Evolutionary conservation across 2,797 vertebrate genomes (phyloP).

Genomic region (Lycodopsis pacificus): DNA sequence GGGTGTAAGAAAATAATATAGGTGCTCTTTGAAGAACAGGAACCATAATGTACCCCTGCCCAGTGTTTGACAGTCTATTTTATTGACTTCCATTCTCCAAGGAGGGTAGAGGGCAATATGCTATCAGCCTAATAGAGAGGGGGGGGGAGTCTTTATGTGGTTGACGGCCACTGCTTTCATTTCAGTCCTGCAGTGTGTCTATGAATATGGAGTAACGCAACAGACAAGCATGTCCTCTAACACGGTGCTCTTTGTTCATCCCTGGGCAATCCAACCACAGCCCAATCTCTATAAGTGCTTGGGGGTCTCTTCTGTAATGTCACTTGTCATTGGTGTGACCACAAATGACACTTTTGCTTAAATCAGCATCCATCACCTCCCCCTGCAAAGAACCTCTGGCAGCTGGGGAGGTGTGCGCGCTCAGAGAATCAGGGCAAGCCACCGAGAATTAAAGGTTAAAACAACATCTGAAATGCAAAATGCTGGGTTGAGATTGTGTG

Average conservation of each 20-base stretch:
- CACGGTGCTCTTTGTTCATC: slow-evolving; percentile 53
- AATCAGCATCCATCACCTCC: slow-evolving; percentile 62
- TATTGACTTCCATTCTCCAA: slow-evolving; percentile 53
- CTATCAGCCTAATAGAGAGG: slow-evolving; percentile 72
- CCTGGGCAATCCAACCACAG: slow-evolving; percentile 40
- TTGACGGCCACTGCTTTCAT: slow-evolving; percentile 60
- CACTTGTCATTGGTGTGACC: slow-evolving; percentile 79
- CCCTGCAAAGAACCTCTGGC: slow-evolving; percentile 22
- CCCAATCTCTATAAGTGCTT: slow-evolving; percentile 81
- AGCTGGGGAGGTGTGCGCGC: slow-evolving; percentile 9
- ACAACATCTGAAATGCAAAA: slow-evolving; percentile 25
- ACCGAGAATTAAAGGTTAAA: slow-evolving; percentile 27
- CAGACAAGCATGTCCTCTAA: slow-evolving; percentile 73
- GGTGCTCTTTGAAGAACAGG: slow-evolving; percentile 30
- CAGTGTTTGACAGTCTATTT: slow-evolving; percentile 60
- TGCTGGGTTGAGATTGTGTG: not conserved
- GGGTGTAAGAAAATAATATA: slow-evolving; percentile 22
- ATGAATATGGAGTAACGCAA: slow-evolving; percentile 73
- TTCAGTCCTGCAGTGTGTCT: slow-evolving; percentile 66
- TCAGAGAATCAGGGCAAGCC: not conserved
- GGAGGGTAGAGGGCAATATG: slow-evolving; percentile 68
- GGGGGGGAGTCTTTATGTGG: slow-evolving; percentile 48
- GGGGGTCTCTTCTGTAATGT: slow-evolving; percentile 63
- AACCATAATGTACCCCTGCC: slow-evolving; percentile 24
- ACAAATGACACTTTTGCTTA: slow-evolving; percentile 73